phyloP scores from a whole-genome alignment of 1,140 invertebrate genomes.

The Sycophila sp. region DNA sequence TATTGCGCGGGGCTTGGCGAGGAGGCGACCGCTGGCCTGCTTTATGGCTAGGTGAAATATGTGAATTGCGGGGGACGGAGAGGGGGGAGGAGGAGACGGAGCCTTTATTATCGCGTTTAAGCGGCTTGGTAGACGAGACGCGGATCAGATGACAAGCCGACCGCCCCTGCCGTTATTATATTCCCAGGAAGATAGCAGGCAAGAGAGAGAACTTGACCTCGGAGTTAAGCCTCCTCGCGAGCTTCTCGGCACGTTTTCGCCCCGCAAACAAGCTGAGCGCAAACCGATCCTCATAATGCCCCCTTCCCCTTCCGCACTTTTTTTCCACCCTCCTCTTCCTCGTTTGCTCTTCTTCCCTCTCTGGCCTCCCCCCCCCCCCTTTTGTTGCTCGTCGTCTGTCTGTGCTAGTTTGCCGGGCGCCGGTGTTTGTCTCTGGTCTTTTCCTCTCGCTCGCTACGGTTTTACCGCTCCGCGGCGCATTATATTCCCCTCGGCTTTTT shows the following conservation, averaged over 20 bases:
- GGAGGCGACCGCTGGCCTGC: not conserved
- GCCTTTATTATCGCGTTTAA: slow-evolving; percentile 26
- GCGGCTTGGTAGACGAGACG: slow-evolving; percentile 20
- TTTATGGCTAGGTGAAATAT: slow-evolving; percentile 14
- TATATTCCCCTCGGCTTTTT: too few relatives aligned
- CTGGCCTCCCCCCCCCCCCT: not conserved
- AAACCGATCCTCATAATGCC: slow-evolving; percentile 25
- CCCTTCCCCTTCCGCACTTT: not conserved
- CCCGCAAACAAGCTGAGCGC: slow-evolving; percentile 27
- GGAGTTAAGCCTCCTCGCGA: slow-evolving; percentile 13
- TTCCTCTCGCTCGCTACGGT: not conserved
- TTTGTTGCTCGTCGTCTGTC: not conserved
- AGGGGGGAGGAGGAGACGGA: not conserved
- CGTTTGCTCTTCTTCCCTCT: not conserved
- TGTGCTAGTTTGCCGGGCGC: not conserved
- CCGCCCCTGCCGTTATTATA: slow-evolving; percentile 26
- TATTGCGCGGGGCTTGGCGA: not conserved
- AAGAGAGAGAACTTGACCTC: slow-evolving; percentile 26
- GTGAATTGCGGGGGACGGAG: not conserved
- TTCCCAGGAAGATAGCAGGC: not conserved
- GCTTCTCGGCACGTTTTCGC: slow-evolving; percentile 34
- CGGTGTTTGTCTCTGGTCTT: too few relatives aligned
- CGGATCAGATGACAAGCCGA: slow-evolving; percentile 16
- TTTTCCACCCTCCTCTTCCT: not conserved
- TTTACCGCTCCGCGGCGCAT: not conserved